Percentiles rank a stretch among this genome's conserved stretches.
Evolutionary conservation across 1,140 invertebrate genomes (phyloP).

Genomic region (Drosophila pachea): DNA sequence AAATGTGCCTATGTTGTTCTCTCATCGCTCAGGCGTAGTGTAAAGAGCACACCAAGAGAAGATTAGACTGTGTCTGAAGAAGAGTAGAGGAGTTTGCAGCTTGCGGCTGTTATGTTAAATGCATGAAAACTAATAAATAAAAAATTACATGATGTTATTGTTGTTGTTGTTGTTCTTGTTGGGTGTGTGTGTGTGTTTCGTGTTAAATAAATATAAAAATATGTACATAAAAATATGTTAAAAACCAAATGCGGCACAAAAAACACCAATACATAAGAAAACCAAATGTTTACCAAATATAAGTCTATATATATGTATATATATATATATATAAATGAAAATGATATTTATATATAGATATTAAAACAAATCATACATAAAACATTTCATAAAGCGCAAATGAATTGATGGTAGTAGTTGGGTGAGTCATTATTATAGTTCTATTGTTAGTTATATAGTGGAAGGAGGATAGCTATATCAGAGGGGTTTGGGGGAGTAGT

Average conservation of each 20-base stretch:
- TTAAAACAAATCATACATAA: slow-evolving; percentile 60
- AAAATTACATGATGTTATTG: slow-evolving; percentile 14
- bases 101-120: slow-evolving; percentile 36
- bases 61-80: too few species aligned
- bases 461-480: slow-evolving; percentile 5
- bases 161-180: slow-evolving; percentile 19
- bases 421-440: slow-evolving; percentile 14
- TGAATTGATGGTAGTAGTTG: slow-evolving; percentile 41
- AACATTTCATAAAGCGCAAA: slow-evolving; percentile 58
- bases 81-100: slow-evolving; percentile 8
- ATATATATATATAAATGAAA: slow-evolving; percentile 23
- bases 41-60: slow-evolving; percentile 2
- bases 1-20: slow-evolving; percentile 31
- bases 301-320: slow-evolving; percentile 15
- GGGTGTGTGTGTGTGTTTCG: slow-evolving; percentile 30
- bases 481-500: slow-evolving; percentile 4
- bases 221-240: slow-evolving; percentile 34
- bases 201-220: slow-evolving; percentile 22
- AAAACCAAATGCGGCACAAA: slow-evolving; percentile 53
- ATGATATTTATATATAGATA: slow-evolving; percentile 13
- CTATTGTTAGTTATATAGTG: slow-evolving; percentile 25
- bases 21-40: slow-evolving; percentile 2
- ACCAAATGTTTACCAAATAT: slow-evolving; percentile 35
- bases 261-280: slow-evolving; percentile 44
- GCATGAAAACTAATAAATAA: slow-evolving; percentile 9